Percentiles rank a stretch among this genome's conserved stretches.
Evolutionary conservation across 2,888 invertebrate species (phyloP).

Genomic region (Pedicia rivosa): DNA sequence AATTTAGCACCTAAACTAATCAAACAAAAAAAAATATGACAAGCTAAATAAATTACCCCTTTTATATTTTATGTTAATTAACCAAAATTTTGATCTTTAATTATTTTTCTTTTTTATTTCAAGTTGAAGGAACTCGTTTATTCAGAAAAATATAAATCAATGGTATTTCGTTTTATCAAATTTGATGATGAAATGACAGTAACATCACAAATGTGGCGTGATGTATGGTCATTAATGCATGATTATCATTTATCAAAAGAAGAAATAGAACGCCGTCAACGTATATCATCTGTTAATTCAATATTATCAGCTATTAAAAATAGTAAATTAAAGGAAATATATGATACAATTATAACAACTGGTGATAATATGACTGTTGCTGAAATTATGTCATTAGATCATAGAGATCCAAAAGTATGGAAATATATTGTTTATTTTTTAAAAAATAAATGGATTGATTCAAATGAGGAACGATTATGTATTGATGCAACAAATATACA

Average conservation of each 20-base stretch:
- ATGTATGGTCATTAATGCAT: slow-evolving; percentile 30
- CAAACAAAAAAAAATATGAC: no score
- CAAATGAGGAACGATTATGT: slow-evolving; percentile 24
- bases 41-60: no score
- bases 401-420: slow-evolving; percentile 15
- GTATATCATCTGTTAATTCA: slow-evolving; percentile 23
- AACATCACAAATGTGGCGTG: slow-evolving; percentile 36
- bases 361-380: slow-evolving; percentile 1
- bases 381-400: not conserved
- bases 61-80: no score
- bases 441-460: slow-evolving; percentile 24
- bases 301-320: slow-evolving; percentile 22
- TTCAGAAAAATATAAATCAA: slow-evolving; percentile 23
- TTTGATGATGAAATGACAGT: slow-evolving; percentile 44
- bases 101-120: slow-evolving; percentile 4
- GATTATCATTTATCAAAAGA: slow-evolving; percentile 25
- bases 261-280: slow-evolving; percentile 24
- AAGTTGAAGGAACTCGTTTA: slow-evolving; percentile 24
- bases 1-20: no score
- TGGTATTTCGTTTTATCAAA: slow-evolving; percentile 35
- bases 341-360: slow-evolving; percentile 1
- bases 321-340: no score
- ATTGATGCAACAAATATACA: slow-evolving; percentile 23
- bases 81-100: not conserved
- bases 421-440: slow-evolving; percentile 27